A percentile compares a stretch with the other conserved stretches of the same genome.
Conservation (phyloP, 2,113 vertebrate genomes). For the Scomber scombrus region DNA sequence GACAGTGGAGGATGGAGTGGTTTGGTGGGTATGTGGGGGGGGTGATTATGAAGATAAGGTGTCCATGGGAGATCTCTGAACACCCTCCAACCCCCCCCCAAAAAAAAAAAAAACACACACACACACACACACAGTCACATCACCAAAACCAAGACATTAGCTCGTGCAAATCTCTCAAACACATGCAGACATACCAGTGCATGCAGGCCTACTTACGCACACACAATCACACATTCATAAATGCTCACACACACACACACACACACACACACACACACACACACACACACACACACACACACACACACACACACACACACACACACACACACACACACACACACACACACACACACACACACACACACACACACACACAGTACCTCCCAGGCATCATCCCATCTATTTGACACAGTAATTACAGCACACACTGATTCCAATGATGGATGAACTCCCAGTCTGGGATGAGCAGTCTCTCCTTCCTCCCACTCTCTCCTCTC, state of each 20-base stretch:
- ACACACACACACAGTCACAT: conserved; percentile 25
- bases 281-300: conserved; percentile 41
- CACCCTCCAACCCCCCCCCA: neutral
- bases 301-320: conserved; percentile 43
- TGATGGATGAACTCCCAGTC: conserved; percentile 89
- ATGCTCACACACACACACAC: conserved; percentile 24
- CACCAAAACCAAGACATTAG: conserved; percentile 34
- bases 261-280: conserved; percentile 24
- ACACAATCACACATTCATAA: conserved; percentile 20
- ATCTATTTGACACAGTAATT: conserved; percentile 91
- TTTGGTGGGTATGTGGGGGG: conserved; percentile 57
- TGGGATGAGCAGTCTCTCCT: conserved; percentile 79
- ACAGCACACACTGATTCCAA: conserved; percentile 88
- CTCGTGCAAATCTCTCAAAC: conserved; percentile 44
- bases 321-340: conserved; percentile 12
- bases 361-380: conserved; percentile 37
- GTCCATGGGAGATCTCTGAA: conserved; percentile 71
- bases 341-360: conserved; percentile 44
- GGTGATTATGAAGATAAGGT: conserved; percentile 83
- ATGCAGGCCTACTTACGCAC: conserved; percentile 35
- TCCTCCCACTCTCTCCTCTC: conserved; percentile 63
- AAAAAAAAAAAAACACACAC: conserved; percentile 26
- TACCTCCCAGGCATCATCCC: conserved; percentile 84
- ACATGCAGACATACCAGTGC: conserved; percentile 54
- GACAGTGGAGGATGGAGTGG: conserved; percentile 77